Base-by-base conservation (phyloP, 2,113 vertebrate genomes). In the Nibea coibor region DNA sequence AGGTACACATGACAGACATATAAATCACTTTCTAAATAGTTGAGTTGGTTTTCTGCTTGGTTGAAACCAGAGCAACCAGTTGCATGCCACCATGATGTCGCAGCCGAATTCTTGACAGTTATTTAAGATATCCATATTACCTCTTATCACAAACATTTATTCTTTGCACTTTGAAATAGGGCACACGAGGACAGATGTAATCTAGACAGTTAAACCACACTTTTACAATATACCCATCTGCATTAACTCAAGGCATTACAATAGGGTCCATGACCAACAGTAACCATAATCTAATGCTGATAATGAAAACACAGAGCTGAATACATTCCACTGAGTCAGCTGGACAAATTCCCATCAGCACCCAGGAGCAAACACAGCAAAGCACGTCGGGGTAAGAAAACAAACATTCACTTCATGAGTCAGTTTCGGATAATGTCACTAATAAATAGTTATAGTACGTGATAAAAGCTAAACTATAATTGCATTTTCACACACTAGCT, bases 321-420 rank as follows among this genome's bases (percentile, higher is more conserved):
- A 69, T 15, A 24, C 51, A 72, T 66, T 70, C 35, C 0, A 45
- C 35, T 48, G 42, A 80, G 26, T 75, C 86, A 89, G 74, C 86
- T 83, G 88, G 11, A n/a, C 35, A n/a, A 72, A 75, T 89, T 88
- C 86, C 72, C 75, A 69, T 71, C 73, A 75, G 61, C 42, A 59
- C 1, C 12, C 45, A 19, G 61, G 59, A 69, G 51, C 73, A 75
- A 87, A 82, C 67, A 75, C 14, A 78, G 17, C 70, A 0, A 39
- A 43, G 22, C 35, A 56, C 14, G 39, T 22, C n/a, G 10, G 5
- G 19, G 3, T 9, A 58, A 28, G 54, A 80, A 73, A 57, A 39
- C 26, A 69, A 17, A 78, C 75, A 4, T 75, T 81, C 26, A 61
- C 65, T 81, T 85, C 56, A 80, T 19, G 42, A 74, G 26, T 58